Conservation (phyloP, 2,113 vertebrate genomes). For the Syrmaticus mikado region DNA sequence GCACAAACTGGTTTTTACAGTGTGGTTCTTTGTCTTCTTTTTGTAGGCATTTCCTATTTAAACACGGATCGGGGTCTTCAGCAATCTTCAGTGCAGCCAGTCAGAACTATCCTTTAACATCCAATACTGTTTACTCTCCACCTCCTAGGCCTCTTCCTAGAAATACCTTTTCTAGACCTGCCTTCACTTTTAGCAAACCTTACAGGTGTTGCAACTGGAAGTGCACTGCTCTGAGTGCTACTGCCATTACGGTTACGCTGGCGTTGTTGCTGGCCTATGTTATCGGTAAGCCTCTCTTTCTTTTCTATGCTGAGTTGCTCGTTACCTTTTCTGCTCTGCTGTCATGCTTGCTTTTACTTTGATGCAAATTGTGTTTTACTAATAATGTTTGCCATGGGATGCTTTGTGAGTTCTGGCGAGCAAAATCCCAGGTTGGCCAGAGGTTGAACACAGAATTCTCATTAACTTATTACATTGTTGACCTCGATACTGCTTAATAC, state of each 20-base stretch:
- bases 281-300: constrained; percentile 86
- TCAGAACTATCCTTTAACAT: constrained; percentile 95
- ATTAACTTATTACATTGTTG: constrained; percentile 33
- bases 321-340: constrained; percentile 3
- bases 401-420: not conserved
- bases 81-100: constrained; percentile 93
- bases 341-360: not conserved
- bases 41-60: constrained; percentile 95
- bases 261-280: constrained; percentile 94
- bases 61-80: constrained; percentile 94
- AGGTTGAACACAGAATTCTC: constrained; percentile 39
- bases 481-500: constrained; percentile 38
- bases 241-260: constrained; percentile 91
- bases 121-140: constrained; percentile 95
- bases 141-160: constrained; percentile 94
- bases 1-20: constrained; percentile 41
- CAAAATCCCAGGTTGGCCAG: constrained; percentile 20
- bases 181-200: constrained; percentile 97
- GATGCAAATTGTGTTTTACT: not conserved
- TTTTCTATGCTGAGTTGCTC: not conserved
- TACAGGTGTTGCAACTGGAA: constrained; percentile 98
- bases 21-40: constrained; percentile 61
- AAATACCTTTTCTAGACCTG: constrained; percentile 93
- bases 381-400: not conserved
- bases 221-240: constrained; percentile 94